These are phyloP conservation scores for Rotaria socialis DNA, from an alignment of 2,888 invertebrate species.

Conservation along the genomic window DNA sequence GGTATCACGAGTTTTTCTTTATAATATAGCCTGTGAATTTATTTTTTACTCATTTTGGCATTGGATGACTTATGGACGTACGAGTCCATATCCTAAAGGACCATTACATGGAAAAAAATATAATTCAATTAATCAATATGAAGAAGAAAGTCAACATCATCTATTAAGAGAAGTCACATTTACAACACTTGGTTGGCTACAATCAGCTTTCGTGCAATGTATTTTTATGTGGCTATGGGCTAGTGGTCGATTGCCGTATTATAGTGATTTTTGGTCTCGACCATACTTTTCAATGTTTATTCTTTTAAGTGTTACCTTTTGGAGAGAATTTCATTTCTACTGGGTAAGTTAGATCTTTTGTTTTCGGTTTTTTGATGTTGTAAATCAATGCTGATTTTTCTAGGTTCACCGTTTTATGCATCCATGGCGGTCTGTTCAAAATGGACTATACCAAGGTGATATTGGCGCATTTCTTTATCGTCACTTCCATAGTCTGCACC, in stretches of 20 bases:
- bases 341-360: neutral
- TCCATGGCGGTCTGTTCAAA: neutral
- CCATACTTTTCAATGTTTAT: neutral
- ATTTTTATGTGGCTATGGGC: conserved; percentile 11
- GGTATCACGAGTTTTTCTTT: neutral
- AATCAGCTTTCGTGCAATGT: conserved; percentile 1
- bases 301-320: neutral
- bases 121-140: neutral
- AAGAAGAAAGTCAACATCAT: neutral
- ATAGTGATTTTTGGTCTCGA: neutral
- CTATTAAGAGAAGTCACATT: neutral
- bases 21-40: neutral
- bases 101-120: neutral
- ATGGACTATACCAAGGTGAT: neutral
- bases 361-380: too few relatives aligned
- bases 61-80: neutral
- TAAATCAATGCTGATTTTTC: neutral
- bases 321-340: conserved; percentile 19
- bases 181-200: neutral
- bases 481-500: neutral
- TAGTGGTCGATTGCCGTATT: neutral
- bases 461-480: conserved; percentile 6
- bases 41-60: neutral
- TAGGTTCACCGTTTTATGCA: conserved; percentile 13
- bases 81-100: neutral